A percentile compares a stretch with the other conserved stretches of the same genome.
Evolutionary conservation across 2,113 vertebrate species (phyloP).

Genomic region (Chloroceryle aenea): DNA sequence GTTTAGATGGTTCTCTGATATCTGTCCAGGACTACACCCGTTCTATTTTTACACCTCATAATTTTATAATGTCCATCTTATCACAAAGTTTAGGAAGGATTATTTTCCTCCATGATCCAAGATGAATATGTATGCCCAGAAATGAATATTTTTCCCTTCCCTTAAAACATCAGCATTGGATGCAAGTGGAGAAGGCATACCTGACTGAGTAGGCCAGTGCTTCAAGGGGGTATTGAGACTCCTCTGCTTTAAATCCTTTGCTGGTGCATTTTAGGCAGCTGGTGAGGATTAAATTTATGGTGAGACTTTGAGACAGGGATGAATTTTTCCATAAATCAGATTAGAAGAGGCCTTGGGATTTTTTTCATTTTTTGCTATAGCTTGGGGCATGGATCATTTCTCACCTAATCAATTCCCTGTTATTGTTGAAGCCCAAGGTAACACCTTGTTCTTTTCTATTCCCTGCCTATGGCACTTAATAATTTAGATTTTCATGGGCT

Average conservation of each 20-base stretch:
- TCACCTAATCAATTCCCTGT: slow-evolving; percentile 23
- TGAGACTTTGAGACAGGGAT: not conserved
- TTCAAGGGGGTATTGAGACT: not conserved
- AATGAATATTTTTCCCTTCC: not conserved
- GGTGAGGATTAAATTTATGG: not conserved
- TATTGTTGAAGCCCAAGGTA: slow-evolving; percentile 39
- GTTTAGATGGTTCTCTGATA: not conserved
- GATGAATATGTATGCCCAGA: not conserved
- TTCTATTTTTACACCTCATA: not conserved
- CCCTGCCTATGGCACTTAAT: slow-evolving; percentile 14
- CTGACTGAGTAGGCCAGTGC: not conserved
- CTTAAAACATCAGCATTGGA: not conserved
- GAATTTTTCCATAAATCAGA: slow-evolving; percentile 23
- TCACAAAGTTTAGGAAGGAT: not conserved
- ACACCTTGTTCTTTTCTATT: slow-evolving; percentile 30
- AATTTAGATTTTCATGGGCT: slow-evolving; percentile 39
- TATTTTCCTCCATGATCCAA: not conserved
- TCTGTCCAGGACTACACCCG: accelerated
- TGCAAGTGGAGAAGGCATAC: not conserved
- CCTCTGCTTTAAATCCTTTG: not conserved
- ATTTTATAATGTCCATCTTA: not conserved
- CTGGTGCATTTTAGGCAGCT: not conserved
- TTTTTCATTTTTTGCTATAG: not conserved
- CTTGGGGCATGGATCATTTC: slow-evolving; percentile 7
- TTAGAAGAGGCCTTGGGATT: not conserved